Conservation (phyloP, 2,888 invertebrate species). For the Malacosoma neustria region DNA sequence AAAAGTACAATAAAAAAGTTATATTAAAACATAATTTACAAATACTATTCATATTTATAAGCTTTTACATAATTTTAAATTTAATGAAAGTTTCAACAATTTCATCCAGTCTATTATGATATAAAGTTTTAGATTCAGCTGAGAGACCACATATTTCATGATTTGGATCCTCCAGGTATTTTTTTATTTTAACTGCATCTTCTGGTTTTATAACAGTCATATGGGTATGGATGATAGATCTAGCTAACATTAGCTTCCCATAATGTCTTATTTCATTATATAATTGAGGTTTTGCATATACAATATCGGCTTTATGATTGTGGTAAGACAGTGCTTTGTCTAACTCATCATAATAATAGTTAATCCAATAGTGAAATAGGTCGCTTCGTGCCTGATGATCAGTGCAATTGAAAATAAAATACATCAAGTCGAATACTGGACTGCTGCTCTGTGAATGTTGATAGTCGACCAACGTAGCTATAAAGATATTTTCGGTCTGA, state of each 20-base stretch:
- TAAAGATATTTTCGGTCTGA: constrained; percentile 15
- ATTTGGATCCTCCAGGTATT: constrained; percentile 4
- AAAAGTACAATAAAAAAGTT: too few relatives aligned
- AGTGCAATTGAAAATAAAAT: constrained; percentile 26
- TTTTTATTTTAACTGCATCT: constrained; percentile 15
- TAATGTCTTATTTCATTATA: constrained; percentile 25
- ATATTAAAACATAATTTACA: too few relatives aligned
- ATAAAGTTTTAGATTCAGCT: too few relatives aligned
- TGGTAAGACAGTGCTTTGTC: constrained; percentile 17
- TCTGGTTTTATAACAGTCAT: constrained; percentile 14
- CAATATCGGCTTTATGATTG: constrained; percentile 18
- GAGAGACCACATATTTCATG: too few relatives aligned
- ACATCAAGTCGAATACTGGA: constrained; percentile 22
- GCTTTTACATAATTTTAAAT: too few relatives aligned
- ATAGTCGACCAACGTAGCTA: constrained; percentile 29
- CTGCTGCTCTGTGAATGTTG: constrained; percentile 19
- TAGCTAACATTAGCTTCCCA: constrained; percentile 12
- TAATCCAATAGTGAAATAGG: constrained; percentile 22
- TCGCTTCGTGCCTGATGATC: constrained; percentile 20
- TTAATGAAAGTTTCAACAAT: too few relatives aligned
- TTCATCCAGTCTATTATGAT: too few relatives aligned
- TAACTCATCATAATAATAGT: constrained; percentile 22
- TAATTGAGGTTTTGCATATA: constrained; percentile 23
- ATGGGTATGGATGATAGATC: constrained; percentile 9
- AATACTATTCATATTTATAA: too few relatives aligned